Evolutionary conservation across 2,797 vertebrate species (phyloP).

Genomic region (Ambastaia sidthimunki): DNA sequence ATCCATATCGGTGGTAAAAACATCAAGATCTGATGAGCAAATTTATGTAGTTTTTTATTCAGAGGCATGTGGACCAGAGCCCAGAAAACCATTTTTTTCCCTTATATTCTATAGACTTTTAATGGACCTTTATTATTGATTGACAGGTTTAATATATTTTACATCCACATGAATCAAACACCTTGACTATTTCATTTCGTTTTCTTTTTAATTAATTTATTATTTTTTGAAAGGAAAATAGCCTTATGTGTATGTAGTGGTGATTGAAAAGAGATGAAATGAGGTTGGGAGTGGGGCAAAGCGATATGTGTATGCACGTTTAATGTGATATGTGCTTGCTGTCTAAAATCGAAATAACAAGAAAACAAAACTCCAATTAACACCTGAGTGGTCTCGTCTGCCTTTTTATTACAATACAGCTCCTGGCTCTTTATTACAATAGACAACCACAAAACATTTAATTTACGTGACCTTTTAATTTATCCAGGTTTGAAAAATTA

Average conservation of each 20-base stretch:
- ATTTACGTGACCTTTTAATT: constrained; percentile 76
- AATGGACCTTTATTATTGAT: constrained; percentile 40
- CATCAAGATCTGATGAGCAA: constrained; percentile 14
- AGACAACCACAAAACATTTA: constrained; percentile 70
- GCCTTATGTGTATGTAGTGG: not conserved
- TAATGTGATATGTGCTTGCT: constrained; percentile 70
- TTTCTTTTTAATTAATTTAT: not conserved
- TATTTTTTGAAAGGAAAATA: constrained; percentile 17
- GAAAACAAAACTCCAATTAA: constrained; percentile 70
- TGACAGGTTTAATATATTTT: constrained; percentile 53
- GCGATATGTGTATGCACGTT: constrained; percentile 62
- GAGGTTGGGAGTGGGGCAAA: constrained; percentile 36
- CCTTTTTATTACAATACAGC: constrained; percentile 70
- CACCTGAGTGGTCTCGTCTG: constrained; percentile 68
- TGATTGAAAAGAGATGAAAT: not conserved
- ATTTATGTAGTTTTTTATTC: constrained; percentile 29
- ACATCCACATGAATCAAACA: constrained; percentile 41
- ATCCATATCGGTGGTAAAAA: not conserved
- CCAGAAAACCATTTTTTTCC: constrained; percentile 17
- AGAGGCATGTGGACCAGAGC: constrained; percentile 13
- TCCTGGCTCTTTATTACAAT: constrained; percentile 70
- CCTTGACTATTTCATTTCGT: constrained; percentile 27
- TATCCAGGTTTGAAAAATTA: constrained; percentile 67
- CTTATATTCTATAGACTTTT: constrained; percentile 38
- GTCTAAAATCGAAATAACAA: constrained; percentile 70